Evolutionary conservation across 2,797 vertebrate species (phyloP).

Genomic region (Catharus ustulatus): DNA sequence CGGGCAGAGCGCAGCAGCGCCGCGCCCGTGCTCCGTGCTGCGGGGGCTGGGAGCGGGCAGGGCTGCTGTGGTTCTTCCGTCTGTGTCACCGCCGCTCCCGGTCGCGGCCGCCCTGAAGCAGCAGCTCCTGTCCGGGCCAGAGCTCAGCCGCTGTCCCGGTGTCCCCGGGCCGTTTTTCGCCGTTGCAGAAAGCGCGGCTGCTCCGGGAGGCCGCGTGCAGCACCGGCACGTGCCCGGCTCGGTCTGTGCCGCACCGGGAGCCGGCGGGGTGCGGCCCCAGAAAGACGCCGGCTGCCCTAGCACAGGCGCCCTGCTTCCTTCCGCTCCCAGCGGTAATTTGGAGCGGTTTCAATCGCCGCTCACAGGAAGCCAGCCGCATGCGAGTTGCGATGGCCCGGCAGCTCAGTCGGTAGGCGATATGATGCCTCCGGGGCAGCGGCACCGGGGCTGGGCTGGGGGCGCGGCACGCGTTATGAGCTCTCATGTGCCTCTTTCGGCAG

Average conservation of each 20-base stretch:
- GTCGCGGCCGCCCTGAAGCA: background rate
- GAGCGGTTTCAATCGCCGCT: background rate
- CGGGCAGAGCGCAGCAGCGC: background rate
- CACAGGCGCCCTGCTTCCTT: background rate
- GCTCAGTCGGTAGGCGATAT: background rate
- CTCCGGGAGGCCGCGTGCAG: background rate
- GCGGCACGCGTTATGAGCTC: background rate
- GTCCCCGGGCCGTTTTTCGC: background rate
- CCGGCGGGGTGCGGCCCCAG: background rate
- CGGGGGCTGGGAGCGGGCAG: background rate
- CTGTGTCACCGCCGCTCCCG: background rate
- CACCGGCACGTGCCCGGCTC: background rate
- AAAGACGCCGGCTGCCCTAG: background rate
- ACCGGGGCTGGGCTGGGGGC: background rate
- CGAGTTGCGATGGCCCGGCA: constrained; percentile 4
- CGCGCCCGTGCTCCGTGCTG: background rate
- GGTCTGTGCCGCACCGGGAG: background rate
- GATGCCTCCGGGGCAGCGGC: background rate
- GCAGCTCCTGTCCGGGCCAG: background rate
- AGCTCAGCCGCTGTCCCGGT: accelerated
- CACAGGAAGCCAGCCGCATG: background rate
- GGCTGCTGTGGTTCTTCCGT: background rate
- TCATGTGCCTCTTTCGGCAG: constrained; percentile 59
- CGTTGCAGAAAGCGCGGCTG: background rate
- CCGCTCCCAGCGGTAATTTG: background rate